A percentile compares a stretch with the other conserved stretches of the same genome.
phyloP scores from a whole-genome alignment of 2,797 vertebrate species.

The Anisognathus igniventris region DNA sequence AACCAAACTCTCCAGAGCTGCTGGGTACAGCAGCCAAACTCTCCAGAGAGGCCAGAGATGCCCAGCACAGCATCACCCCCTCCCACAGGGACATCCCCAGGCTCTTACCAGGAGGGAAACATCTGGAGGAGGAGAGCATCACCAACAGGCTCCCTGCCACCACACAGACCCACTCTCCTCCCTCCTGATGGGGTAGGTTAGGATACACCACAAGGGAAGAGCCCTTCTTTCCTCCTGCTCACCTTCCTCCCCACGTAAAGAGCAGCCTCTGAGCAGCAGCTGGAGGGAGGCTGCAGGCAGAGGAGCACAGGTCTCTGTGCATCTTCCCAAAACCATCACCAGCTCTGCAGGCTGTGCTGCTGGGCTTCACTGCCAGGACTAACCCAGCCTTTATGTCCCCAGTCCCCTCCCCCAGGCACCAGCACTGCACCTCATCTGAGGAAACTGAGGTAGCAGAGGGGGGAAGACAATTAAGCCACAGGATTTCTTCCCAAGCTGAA shows the following conservation, averaged over 20 bases:
- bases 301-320: neutral
- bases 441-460: neutral
- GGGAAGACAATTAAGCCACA: neutral
- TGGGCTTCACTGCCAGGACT: neutral
- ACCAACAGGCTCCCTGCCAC: neutral
- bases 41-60: neutral
- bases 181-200: neutral
- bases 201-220: neutral
- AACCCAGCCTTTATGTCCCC: rapidly evolving
- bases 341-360: neutral
- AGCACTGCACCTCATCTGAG: neutral
- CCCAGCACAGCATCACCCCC: neutral
- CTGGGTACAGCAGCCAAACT: neutral
- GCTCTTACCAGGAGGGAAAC: neutral
- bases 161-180: neutral
- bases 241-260: neutral
- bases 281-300: neutral
- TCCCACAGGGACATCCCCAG: neutral
- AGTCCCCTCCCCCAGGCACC: neutral
- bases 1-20: neutral
- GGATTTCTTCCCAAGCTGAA: neutral
- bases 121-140: neutral
- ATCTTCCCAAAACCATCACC: neutral
- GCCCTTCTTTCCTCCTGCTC: neutral
- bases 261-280: neutral